These are phyloP conservation scores for Thalpophila matura DNA, from an alignment of 2,888 invertebrate genomes.

Conservation along the genomic window DNA sequence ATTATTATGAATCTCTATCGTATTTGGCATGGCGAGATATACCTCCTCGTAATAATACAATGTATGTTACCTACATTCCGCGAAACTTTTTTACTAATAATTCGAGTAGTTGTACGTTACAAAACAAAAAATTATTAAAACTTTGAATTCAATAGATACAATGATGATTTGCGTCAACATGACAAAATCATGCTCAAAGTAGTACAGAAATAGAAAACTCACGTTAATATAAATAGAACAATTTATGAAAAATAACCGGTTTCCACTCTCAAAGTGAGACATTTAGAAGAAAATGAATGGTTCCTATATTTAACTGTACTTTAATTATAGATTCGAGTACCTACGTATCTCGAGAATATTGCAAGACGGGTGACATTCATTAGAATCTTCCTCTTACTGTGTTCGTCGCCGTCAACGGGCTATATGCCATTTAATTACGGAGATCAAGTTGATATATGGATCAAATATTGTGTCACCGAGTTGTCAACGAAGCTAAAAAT, in stretches of 20 bases:
- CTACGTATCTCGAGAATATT: conserved; percentile 43
- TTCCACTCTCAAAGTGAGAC: conserved; percentile 49
- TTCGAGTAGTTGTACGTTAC: neutral
- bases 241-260: conserved; percentile 44
- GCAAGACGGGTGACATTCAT: conserved; percentile 52
- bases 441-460: conserved; percentile 40
- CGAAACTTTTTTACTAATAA: too few species aligned
- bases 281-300: conserved; percentile 55
- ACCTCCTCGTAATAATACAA: too few species aligned
- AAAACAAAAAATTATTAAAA: neutral
- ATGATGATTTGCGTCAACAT: conserved; percentile 14
- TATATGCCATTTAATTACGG: conserved; percentile 44
- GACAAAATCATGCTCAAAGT: conserved; percentile 23
- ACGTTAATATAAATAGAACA: conserved; percentile 49
- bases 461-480: conserved; percentile 34
- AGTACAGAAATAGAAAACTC: conserved; percentile 30
- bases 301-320: conserved; percentile 49
- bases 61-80: too few species aligned
- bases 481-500: conserved; percentile 21
- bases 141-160: conserved; percentile 5
- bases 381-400: conserved; percentile 22
- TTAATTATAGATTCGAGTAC: conserved; percentile 61
- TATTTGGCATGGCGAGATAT: neutral
- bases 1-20: conserved; percentile 22
- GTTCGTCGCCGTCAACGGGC: conserved; percentile 6